A percentile compares a stretch with the other conserved stretches of the same genome.
Evolutionary conservation across 2,113 vertebrate genomes (phyloP).

Genomic region (Athene noctua): DNA sequence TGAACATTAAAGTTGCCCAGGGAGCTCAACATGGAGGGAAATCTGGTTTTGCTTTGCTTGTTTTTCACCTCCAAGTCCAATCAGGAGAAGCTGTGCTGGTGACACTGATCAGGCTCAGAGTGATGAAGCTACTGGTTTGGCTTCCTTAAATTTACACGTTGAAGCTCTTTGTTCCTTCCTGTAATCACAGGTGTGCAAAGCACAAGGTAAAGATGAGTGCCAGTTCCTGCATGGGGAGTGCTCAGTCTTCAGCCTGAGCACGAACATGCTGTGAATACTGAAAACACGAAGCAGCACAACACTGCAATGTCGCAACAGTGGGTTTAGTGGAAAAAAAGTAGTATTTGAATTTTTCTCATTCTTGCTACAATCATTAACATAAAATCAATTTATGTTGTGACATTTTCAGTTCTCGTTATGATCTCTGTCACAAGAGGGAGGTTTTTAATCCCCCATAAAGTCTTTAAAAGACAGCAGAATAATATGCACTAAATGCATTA

Average conservation of each 20-base stretch:
- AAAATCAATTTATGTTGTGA: constrained; percentile 64
- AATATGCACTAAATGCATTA: constrained; percentile 45
- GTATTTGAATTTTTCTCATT: neutral
- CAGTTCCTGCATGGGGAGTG: neutral
- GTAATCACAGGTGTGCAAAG: neutral
- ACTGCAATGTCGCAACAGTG: neutral
- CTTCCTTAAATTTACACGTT: neutral
- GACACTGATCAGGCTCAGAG: neutral
- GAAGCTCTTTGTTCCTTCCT: neutral
- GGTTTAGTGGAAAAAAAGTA: neutral
- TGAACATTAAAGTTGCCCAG: neutral
- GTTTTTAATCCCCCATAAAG: constrained; percentile 54
- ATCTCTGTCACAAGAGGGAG: constrained; percentile 43
- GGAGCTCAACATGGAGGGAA: neutral
- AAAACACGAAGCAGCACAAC: neutral
- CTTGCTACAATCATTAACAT: constrained; percentile 56
- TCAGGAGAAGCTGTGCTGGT: neutral
- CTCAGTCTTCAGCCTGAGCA: neutral
- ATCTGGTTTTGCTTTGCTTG: neutral
- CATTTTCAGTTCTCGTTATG: constrained; percentile 66
- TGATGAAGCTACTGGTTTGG: neutral
- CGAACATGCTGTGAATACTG: neutral
- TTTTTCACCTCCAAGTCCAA: neutral
- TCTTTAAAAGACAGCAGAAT: constrained; percentile 47
- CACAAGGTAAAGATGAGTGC: neutral